A percentile compares a stretch with the other conserved stretches of the same genome.
These are phyloP conservation scores for Drosophila melanica DNA, from an alignment of 1,140 invertebrate genomes.

Conservation along the genomic window DNA sequence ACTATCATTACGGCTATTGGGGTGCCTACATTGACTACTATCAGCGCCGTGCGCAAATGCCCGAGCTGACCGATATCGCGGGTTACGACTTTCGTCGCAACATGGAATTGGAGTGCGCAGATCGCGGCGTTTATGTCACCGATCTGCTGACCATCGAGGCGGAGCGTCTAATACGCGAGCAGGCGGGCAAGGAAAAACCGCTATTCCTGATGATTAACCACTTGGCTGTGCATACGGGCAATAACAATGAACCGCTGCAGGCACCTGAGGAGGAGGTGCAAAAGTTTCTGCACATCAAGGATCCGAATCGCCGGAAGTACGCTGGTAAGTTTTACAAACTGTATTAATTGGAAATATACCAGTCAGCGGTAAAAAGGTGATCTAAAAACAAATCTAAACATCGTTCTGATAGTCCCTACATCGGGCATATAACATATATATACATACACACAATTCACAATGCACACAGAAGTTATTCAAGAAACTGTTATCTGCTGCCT, in stretches of 20 bases:
- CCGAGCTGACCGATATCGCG: conserved; percentile 84
- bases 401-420: too few species aligned
- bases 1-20: conserved; percentile 93
- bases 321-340: conserved; percentile 90
- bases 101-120: conserved; percentile 86
- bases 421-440: too few species aligned
- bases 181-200: conserved; percentile 86
- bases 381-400: too few species aligned
- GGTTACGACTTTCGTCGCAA: conserved; percentile 90
- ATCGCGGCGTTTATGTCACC: conserved; percentile 89
- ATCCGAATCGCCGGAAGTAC: conserved; percentile 90
- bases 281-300: conserved; percentile 90
- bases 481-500: too few species aligned
- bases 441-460: too few species aligned
- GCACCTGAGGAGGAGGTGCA: conserved; percentile 90
- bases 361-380: too few species aligned
- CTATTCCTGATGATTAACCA: conserved; percentile 93
- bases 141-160: conserved; percentile 91
- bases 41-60: conserved; percentile 87
- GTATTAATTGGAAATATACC: too few species aligned
- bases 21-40: conserved; percentile 93
- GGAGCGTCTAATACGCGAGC: conserved; percentile 87
- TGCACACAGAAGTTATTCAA: too few species aligned
- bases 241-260: conserved; percentile 88
- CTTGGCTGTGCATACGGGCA: conserved; percentile 91